Percentiles rank a stretch among this genome's conserved stretches.
Conservation (phyloP, 2,888 invertebrate species). For the Aspidapion aeneum region DNA sequence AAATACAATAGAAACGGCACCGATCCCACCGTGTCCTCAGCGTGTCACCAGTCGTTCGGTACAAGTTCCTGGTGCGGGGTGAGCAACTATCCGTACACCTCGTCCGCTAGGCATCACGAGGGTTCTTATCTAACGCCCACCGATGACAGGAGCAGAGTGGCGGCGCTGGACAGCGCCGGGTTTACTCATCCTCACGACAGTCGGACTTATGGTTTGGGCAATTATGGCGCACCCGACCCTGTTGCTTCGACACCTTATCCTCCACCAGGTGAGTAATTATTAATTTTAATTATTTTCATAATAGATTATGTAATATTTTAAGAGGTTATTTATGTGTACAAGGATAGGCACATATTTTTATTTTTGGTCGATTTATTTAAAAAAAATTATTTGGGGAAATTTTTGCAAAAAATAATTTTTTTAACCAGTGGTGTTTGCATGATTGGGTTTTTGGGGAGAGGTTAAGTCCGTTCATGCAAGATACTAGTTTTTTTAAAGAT, state of each 20-base stretch:
- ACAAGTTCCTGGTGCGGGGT: constrained; percentile 70
- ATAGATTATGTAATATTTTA: background rate
- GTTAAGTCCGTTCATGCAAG: too few species aligned
- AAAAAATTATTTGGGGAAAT: too few species aligned
- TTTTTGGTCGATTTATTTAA: too few species aligned
- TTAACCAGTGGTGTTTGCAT: too few species aligned
- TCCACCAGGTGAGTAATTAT: constrained; percentile 61
- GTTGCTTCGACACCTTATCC: constrained; percentile 74
- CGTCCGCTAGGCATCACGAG: constrained; percentile 58
- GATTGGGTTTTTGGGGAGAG: too few species aligned
- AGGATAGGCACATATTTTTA: too few species aligned
- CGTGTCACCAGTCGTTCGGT: constrained; percentile 67
- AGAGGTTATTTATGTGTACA: background rate
- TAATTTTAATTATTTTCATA: constrained; percentile 6
- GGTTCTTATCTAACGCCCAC: constrained; percentile 63
- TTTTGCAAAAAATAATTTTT: too few species aligned
- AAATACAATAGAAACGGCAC: constrained; percentile 54
- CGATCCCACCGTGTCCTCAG: constrained; percentile 53
- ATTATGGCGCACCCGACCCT: constrained; percentile 65
- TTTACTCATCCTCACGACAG: constrained; percentile 66
- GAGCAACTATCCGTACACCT: constrained; percentile 57
- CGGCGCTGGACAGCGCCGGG: constrained; percentile 56
- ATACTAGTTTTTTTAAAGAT: too few species aligned
- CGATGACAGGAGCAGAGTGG: constrained; percentile 65
- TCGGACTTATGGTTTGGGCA: constrained; percentile 68